Conservation (phyloP, 1,140 invertebrate genomes). For the Heliconius hewitsoni region DNA sequence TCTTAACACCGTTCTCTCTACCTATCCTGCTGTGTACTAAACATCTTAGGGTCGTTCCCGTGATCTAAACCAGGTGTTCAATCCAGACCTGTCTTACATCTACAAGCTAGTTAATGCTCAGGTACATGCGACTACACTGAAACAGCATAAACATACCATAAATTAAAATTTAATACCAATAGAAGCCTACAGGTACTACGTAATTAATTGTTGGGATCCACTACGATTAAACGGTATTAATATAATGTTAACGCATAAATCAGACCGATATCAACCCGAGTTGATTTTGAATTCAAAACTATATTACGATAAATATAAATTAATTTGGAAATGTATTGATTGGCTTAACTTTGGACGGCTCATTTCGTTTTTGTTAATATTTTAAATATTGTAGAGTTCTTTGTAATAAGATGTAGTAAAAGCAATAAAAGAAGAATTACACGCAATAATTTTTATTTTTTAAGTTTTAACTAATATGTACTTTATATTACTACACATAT, state of each 20-base stretch:
- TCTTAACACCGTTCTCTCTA: too few species aligned
- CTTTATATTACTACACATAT: too few species aligned
- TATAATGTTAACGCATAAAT: conserved; percentile 31
- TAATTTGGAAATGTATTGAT: not conserved
- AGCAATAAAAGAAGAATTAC: too few species aligned
- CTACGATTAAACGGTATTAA: conserved; percentile 33
- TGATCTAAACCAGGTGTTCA: not conserved
- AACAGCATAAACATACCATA: conserved; percentile 47
- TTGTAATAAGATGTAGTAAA: too few species aligned
- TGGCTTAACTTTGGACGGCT: too few species aligned
- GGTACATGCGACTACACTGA: conserved; percentile 34
- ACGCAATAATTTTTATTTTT: too few species aligned
- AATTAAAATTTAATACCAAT: conserved; percentile 45
- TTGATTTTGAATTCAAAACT: not conserved
- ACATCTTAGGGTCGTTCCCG: not conserved
- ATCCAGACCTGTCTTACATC: conserved; percentile 41
- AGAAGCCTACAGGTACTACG: conserved; percentile 35
- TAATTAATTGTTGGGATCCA: conserved; percentile 45
- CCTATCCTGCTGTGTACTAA: not conserved
- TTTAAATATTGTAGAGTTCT: too few species aligned
- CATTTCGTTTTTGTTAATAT: too few species aligned
- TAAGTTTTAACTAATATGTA: too few species aligned
- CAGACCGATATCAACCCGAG: not conserved
- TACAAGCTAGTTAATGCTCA: conserved; percentile 59
- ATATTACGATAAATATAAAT: not conserved